Evolutionary conservation across 2,888 invertebrate genomes (phyloP), one percentile per base, ranked within the genome.

Genomic region (Gonocerus acuteangulatus): DNA sequence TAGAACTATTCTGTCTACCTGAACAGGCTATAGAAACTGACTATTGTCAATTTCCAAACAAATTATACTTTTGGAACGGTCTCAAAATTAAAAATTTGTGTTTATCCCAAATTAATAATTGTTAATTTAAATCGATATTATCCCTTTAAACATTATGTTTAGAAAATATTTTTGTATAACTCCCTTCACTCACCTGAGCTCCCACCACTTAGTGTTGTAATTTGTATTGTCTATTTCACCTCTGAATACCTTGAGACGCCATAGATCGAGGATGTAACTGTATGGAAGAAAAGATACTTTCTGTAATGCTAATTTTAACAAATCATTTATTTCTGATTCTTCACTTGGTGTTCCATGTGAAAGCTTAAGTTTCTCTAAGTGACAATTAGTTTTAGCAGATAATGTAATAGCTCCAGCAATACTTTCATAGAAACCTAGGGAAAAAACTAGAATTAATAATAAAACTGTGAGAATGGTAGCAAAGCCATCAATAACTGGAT

Each of bases 151-250:
- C n/a, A n/a, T n/a, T n/a, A n/a, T n/a, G n/a, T n/a, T n/a, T n/a
- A n/a, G n/a, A n/a, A n/a, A n/a, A n/a, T n/a, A n/a, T n/a, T n/a
- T n/a, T n/a, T n/a, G n/a, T n/a, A n/a, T n/a, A n/a, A n/a, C n/a
- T n/a, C n/a, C n/a, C n/a, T n/a, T n/a, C n/a, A 6, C 27, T 22
- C 39, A 57, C 62, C 62, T 62, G 2, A 62, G 21, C 27, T 62
- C 48, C 62, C 62, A 62, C 62, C 62, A 62, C 23, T 49, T 57
- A 21, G 32, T 22, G 23, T 56, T 62, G 32, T 62, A 62, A 15
- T 62, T 56, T n/a, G 15, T 44, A 1, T 11, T 18, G 19, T 48
- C 32, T 18, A 62, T 62, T 42, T 62, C 57, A 13, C 62, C 62
- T 9, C 16, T 56, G 27, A 62, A 62, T 3, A 62, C 62, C 42